Percentiles rank a stretch among this genome's conserved stretches.
Evolutionary conservation across 2,888 invertebrate genomes (phyloP).

Genomic region (Mesopsocus fuscifrons): DNA sequence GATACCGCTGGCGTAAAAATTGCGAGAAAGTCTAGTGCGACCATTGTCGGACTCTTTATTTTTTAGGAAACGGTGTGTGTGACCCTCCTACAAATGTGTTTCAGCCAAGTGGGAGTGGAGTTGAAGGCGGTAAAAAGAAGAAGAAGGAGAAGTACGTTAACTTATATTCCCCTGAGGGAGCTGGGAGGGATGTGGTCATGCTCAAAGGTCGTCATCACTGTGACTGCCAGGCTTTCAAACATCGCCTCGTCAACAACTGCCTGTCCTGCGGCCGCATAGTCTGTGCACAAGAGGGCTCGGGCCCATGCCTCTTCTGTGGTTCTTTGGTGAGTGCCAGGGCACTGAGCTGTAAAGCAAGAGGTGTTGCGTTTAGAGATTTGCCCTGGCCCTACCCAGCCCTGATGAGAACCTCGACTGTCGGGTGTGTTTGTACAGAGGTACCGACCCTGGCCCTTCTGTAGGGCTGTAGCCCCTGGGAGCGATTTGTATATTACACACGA

Average conservation of each 20-base stretch:
- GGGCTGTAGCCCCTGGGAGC: not conserved
- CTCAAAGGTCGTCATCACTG: slow-evolving; percentile 64
- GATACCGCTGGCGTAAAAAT: too few relatives aligned
- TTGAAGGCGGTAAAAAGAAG: too few relatives aligned
- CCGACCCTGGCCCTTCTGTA: too few relatives aligned
- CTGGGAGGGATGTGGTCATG: slow-evolving; percentile 27
- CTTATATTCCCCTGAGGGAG: slow-evolving; percentile 52
- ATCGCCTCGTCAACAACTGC: slow-evolving; percentile 84
- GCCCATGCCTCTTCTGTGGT: slow-evolving; percentile 87
- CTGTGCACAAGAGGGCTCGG: slow-evolving; percentile 90
- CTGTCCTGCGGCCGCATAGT: slow-evolving; percentile 84
- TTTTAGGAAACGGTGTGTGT: too few relatives aligned
- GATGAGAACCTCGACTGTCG: too few relatives aligned
- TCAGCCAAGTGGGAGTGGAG: too few relatives aligned
- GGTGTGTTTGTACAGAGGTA: too few relatives aligned
- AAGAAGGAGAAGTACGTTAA: slow-evolving; percentile 56
- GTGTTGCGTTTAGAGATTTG: slow-evolving; percentile 14
- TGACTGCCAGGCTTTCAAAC: slow-evolving; percentile 82
- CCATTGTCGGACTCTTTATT: too few relatives aligned
- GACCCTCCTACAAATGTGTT: too few relatives aligned
- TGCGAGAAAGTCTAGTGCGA: too few relatives aligned
- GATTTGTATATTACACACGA: too few relatives aligned
- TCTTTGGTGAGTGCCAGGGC: slow-evolving; percentile 43
- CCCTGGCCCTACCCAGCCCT: too few relatives aligned
- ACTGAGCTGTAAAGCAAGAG: slow-evolving; percentile 15